Evolutionary conservation across 2,797 vertebrate genomes (phyloP).

Genomic region (Sternotherus odoratus): DNA sequence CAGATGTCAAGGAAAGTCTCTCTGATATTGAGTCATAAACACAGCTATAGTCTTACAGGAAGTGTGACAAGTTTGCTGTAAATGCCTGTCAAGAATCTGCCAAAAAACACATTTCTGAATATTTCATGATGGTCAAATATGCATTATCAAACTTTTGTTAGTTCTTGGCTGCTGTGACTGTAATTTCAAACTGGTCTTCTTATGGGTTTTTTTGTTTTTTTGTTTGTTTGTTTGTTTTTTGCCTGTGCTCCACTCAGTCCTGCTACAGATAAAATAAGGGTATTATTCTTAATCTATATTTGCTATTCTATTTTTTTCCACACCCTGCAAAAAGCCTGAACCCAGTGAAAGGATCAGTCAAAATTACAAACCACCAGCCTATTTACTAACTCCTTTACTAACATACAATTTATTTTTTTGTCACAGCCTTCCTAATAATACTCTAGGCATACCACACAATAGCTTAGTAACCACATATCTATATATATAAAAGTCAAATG

Average conservation of each 20-base stretch:
- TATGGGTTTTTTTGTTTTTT: background rate
- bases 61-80: constrained; percentile 18
- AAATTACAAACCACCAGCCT: background rate
- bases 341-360: background rate
- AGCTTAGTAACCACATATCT: constrained; percentile 31
- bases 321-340: background rate
- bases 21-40: background rate
- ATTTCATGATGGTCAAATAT: background rate
- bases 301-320: background rate
- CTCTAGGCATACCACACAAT: background rate
- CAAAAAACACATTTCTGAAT: background rate
- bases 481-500: too few species aligned
- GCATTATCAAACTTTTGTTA: background rate
- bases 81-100: constrained; percentile 6
- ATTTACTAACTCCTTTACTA: background rate
- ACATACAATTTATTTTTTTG: too few species aligned
- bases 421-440: background rate
- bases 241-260: background rate
- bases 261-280: background rate
- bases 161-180: background rate
- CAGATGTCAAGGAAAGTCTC: background rate
- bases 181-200: background rate
- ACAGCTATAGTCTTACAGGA: background rate
- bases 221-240: too few species aligned
- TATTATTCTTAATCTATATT: background rate